Conservation (phyloP, 2,113 vertebrate genomes). For the Psilopsiagon aymara region DNA sequence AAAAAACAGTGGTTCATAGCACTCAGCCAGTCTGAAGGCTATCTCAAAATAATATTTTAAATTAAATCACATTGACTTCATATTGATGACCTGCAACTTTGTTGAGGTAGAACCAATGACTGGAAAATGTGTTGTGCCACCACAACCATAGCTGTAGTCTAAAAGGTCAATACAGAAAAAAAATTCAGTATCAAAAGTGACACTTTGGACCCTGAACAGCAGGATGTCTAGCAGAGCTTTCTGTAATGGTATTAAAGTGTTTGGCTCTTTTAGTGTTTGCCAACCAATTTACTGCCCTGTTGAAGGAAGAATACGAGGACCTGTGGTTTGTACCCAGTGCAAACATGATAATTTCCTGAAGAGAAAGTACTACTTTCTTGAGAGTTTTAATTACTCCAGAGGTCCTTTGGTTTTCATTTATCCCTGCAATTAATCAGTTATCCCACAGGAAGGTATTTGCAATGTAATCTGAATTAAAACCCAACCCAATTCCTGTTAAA, state of each 20-base stretch:
- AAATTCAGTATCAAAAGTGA: slow-evolving; percentile 49
- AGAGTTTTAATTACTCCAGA: slow-evolving; percentile 42
- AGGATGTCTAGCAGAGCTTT: slow-evolving; percentile 9
- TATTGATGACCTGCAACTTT: slow-evolving; percentile 7
- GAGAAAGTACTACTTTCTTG: slow-evolving; percentile 34
- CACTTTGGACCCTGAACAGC: slow-evolving; percentile 44
- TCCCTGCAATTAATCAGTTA: slow-evolving; percentile 21
- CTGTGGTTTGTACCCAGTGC: slow-evolving; percentile 24
- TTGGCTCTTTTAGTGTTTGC: slow-evolving; percentile 30
- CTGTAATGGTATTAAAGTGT: slow-evolving; percentile 31
- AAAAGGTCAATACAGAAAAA: slow-evolving; percentile 51
- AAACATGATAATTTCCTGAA: slow-evolving; percentile 43
- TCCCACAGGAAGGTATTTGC: slow-evolving; percentile 36
- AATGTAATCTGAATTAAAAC: slow-evolving; percentile 59
- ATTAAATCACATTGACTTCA: background rate
- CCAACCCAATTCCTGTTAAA: background rate
- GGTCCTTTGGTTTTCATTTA: slow-evolving; percentile 38
- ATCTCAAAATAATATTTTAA: background rate
- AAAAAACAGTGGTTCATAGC: background rate
- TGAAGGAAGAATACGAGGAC: slow-evolving; percentile 11
- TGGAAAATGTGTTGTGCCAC: slow-evolving; percentile 5
- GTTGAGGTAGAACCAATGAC: background rate
- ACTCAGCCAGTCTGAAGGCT: background rate
- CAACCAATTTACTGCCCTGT: background rate
- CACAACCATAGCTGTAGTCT: background rate